Base-by-base conservation (phyloP, 1,140 invertebrate species). In the Drosophila chauvacae region DNA sequence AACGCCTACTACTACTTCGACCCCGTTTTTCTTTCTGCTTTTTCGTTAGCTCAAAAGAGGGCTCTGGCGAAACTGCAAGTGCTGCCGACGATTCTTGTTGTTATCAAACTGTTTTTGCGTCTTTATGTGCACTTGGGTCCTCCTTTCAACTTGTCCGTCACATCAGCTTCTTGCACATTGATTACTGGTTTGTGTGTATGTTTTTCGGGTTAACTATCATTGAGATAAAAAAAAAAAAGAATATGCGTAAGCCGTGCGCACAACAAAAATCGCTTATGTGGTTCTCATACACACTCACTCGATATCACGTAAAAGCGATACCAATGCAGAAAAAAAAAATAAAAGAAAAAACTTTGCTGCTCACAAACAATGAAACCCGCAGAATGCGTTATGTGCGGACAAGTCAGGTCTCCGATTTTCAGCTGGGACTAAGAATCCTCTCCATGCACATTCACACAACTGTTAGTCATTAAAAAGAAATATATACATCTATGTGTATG, bases 401-500 rank as follows among this genome's bases (percentile, higher is more conserved):
- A 56, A 56, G 53, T 39, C 35, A 37, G 35, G 53, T 56, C 53
- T 56, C 53, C 53, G 53, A 56, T 39, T 56, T 56, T 20, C 53
- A 56, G 53, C 35, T 56, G 53, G 53, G 53, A 56, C 35, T 55
- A 39, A 56, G 53, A 56, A 56, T 56, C 53, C 37, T 56, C 53
- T 39, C 20, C 53, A 55, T 56, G 53, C 37, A 56, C 53, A 56
- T 56, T 39, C 53, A 56, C 53, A 56, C 53, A 56, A 56, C 53
- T 39, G 53, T 56, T 56, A 56, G 53, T 56, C 53, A 56, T 56
- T 56, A 56, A 56, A 56, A 56, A 56, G 28, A 56, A 56, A 39
- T 56, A 39, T 56, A 39, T 56, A 56, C 53, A 56, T 39, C 3
- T 56, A 16, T 39, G 23, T 56, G 35, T 56, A 39, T 39, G 53